phyloP scores from a whole-genome alignment of 2,113 vertebrate species.

The Tringa solitaria region DNA sequence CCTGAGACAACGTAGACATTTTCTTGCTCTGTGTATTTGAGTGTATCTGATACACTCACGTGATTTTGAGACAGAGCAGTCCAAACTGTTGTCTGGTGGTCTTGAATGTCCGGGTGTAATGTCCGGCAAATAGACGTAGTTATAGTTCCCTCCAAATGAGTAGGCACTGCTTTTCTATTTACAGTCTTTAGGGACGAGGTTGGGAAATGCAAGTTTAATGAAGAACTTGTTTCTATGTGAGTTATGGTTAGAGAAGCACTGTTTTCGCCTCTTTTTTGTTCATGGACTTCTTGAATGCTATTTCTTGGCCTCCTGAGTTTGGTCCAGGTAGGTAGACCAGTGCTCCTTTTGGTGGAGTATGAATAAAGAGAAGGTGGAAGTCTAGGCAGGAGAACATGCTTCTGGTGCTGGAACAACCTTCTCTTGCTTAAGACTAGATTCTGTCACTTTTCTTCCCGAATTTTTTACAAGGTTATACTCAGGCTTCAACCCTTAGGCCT shows the following conservation, averaged over 20 bases:
- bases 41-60: neutral
- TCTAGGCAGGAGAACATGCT: neutral
- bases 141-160: neutral
- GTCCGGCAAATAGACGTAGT: neutral
- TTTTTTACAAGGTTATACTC: neutral
- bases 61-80: neutral
- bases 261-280: neutral
- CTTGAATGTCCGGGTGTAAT: neutral
- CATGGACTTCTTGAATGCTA: neutral
- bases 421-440: neutral
- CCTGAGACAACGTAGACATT: neutral
- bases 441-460: neutral
- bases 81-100: neutral
- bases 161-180: neutral
- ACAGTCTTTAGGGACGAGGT: rapidly evolving
- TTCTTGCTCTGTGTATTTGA: neutral
- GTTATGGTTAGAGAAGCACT: neutral
- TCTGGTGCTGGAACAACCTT: neutral
- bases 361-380: neutral
- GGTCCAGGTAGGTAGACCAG: neutral
- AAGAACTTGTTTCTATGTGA: neutral
- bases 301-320: neutral
- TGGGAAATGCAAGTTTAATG: neutral
- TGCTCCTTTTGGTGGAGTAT: neutral
- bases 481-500: neutral